Conservation (phyloP, 1,140 invertebrate genomes). For the Physella acuta region DNA sequence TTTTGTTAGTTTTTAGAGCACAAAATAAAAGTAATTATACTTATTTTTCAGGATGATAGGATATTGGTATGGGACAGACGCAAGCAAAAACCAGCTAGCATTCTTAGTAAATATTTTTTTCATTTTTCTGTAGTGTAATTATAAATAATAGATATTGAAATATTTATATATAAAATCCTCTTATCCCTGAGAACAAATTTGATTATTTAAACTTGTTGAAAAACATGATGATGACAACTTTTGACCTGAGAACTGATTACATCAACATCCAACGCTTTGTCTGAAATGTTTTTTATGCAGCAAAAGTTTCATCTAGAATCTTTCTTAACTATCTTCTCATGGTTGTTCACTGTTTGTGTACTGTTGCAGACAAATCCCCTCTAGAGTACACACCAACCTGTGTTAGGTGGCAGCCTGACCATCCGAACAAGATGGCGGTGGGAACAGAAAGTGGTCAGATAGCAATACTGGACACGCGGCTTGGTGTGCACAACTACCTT, state of each 20-base stretch:
- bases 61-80: constrained; percentile 23
- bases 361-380: constrained; percentile 17
- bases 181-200: too few relatives aligned
- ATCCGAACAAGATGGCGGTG: constrained; percentile 15
- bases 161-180: too few relatives aligned
- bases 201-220: too few relatives aligned
- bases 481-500: constrained; percentile 20
- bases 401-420: constrained; percentile 14
- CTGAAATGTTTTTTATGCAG: neutral
- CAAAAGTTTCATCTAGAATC: too few relatives aligned
- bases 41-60: constrained; percentile 19
- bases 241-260: too few relatives aligned
- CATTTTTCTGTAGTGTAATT: too few relatives aligned
- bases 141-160: too few relatives aligned
- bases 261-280: constrained; percentile 9
- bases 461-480: constrained; percentile 17
- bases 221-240: too few relatives aligned
- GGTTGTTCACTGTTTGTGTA: too few relatives aligned
- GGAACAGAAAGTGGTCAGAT: constrained; percentile 22
- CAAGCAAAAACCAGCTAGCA: constrained; percentile 25
- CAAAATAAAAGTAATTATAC: too few relatives aligned
- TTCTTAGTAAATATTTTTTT: constrained; percentile 15
- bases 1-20: too few relatives aligned
- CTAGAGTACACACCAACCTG: constrained; percentile 10
- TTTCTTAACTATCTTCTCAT: too few relatives aligned